Conservation (phyloP, 2,888 invertebrate species). For the Leucophora obtusa region DNA sequence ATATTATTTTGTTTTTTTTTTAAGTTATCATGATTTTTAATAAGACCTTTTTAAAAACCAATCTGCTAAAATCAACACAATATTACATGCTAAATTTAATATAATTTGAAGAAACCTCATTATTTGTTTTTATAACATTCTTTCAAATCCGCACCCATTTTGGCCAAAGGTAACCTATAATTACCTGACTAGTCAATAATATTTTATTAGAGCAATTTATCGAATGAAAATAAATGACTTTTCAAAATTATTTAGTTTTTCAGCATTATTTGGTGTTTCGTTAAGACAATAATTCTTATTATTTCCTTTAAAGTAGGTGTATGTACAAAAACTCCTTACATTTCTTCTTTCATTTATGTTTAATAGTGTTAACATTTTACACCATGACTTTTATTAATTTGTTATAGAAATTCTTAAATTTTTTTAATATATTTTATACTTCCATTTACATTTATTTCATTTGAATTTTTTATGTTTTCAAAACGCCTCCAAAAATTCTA, state of each 20-base stretch:
- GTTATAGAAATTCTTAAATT: not conserved
- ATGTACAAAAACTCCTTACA: conserved; percentile 19
- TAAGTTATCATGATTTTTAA: not conserved
- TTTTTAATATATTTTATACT: not conserved
- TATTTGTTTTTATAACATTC: conserved; percentile 25
- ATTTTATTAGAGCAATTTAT: conserved; percentile 45
- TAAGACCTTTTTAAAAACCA: not conserved
- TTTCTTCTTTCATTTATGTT: conserved; percentile 15
- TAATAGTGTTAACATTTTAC: conserved; percentile 70
- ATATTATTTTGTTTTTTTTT: too few relatives aligned
- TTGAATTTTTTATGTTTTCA: conserved; percentile 30
- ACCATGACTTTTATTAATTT: conserved; percentile 67
- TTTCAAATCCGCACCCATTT: conserved; percentile 1
- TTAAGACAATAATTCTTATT: not conserved
- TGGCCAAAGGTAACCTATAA: conserved; percentile 3
- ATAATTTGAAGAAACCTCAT: conserved; percentile 16
- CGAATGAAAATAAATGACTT: conserved; percentile 15
- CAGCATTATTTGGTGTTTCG: not conserved
- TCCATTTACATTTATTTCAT: conserved; percentile 40
- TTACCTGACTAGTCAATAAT: not conserved
- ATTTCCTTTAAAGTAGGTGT: conserved; percentile 10
- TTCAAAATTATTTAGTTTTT: not conserved
- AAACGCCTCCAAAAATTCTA: conserved; percentile 43
- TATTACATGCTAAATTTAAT: conserved; percentile 14
- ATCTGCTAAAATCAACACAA: conserved; percentile 26